These are phyloP conservation scores for Probosciger aterrimus DNA, from an alignment of 2,113 vertebrate species.

Conservation along the genomic window DNA sequence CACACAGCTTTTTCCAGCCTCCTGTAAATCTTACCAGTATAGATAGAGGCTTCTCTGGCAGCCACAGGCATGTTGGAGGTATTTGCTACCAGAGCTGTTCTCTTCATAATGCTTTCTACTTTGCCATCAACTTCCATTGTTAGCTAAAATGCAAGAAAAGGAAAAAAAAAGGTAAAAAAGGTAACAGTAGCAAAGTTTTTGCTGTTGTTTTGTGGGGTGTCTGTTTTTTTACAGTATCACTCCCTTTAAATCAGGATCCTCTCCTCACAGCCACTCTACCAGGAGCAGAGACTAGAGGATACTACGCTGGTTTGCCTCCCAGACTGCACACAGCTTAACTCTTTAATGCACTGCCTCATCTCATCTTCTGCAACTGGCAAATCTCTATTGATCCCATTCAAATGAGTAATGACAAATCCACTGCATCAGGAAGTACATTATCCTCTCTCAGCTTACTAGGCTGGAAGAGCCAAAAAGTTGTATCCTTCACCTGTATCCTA, in stretches of 20 bases:
- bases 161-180: background rate
- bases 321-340: background rate
- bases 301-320: background rate
- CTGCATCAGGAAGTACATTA: background rate
- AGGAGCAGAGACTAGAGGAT: background rate
- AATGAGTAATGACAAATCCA: background rate
- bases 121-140: slow-evolving; percentile 98
- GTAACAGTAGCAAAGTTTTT: background rate
- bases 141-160: slow-evolving; percentile 75
- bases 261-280: background rate
- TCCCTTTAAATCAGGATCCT: background rate
- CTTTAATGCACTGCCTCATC: background rate
- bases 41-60: slow-evolving; percentile 97
- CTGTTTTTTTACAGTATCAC: background rate
- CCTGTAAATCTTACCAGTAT: slow-evolving; percentile 83
- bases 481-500: background rate
- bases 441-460: background rate
- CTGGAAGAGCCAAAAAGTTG: background rate
- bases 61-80: slow-evolving; percentile 99
- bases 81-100: slow-evolving; percentile 96
- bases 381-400: background rate
- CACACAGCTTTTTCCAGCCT: background rate
- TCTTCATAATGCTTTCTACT: slow-evolving; percentile 97
- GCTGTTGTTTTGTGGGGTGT: background rate
- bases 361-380: background rate